Evolutionary conservation across 2,888 invertebrate genomes (phyloP), one percentile per base, ranked within the genome.

Genomic region (Herminia tarsipennalis): DNA sequence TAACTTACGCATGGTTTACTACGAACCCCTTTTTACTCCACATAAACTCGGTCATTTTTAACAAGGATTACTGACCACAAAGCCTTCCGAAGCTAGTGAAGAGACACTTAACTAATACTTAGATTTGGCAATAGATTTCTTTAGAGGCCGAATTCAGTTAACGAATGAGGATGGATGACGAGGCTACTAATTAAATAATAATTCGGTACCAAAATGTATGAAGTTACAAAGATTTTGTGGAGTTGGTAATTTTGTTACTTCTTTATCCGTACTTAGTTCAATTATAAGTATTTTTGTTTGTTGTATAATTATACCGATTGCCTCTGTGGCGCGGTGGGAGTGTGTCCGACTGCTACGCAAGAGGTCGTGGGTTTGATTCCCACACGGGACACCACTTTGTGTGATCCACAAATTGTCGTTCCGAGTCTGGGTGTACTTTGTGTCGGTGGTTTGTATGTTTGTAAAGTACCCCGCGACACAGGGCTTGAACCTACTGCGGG

Each of bases 111-210:
- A 13, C 13, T 13, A 27, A 27, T 27, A 4, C 8, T 27, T 27
- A 27, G 27, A 13, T 27, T 27, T 8, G 27, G 13, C 6, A 27
- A 12, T 27, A 27, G 29, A 30, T 18, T 30, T 30, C 18, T 30
- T 18, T 30, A n/a, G 30, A 12, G 12, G 18, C 10, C 17, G 18
- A 32, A 32, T 20, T 32, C 17, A 8, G 17, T 32, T 32, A 17
- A 32, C 32, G 17, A 32, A 32, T 32, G 32, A 32, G 32, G 12
- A 32, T 32, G 32, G 32, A 32, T 32, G 18, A 32, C 18, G 32
- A 9, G 18, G 12, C 32, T 32, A 18, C 32, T 14, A 32, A 32
- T 32, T 32, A 32, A 32, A 32, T 32, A 18, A 32, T 18, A 10
- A 32, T 32, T 28, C 13, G 8, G 13, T 27, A 3, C 8, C 13